Percentiles rank a stretch among this genome's conserved stretches.
phyloP scores from a whole-genome alignment of 2,797 vertebrate species.

The Alcedo atthis region DNA sequence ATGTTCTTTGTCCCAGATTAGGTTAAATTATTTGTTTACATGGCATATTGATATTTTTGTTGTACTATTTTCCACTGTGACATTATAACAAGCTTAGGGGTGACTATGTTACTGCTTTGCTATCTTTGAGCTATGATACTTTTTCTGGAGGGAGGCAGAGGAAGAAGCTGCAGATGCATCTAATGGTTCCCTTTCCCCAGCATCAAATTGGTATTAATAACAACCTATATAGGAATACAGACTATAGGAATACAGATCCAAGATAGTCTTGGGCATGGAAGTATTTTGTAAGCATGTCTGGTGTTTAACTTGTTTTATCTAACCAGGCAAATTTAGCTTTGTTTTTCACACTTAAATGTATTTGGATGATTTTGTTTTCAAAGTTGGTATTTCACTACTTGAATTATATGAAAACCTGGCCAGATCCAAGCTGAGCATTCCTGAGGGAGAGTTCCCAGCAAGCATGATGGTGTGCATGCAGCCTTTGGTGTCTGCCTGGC shows the following conservation, averaged over 20 bases:
- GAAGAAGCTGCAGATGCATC: not conserved
- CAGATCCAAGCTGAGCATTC: slow-evolving; percentile 33
- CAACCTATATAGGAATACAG: not conserved
- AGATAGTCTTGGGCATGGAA: not conserved
- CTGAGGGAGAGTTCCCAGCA: slow-evolving; percentile 58
- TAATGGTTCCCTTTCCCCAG: not conserved
- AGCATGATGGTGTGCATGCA: not conserved
- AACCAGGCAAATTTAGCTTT: not conserved
- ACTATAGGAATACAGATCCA: not conserved
- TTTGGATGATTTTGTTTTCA: slow-evolving; percentile 20
- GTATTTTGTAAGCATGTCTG: not conserved
- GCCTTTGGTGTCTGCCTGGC: slow-evolving; percentile 51
- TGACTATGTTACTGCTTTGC: not conserved
- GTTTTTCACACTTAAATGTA: slow-evolving; percentile 45
- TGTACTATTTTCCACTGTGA: not conserved
- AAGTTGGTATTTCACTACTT: not conserved
- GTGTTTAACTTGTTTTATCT: not conserved
- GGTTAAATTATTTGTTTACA: not conserved
- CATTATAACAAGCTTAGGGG: not conserved
- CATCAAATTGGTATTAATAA: not conserved
- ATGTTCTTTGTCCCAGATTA: not conserved
- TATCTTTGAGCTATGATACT: not conserved
- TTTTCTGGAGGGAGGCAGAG: not conserved
- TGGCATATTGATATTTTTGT: not conserved
- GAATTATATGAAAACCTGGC: slow-evolving; percentile 33